Conservation (phyloP, 2,888 invertebrate species). For the Horisme vitalbata region DNA sequence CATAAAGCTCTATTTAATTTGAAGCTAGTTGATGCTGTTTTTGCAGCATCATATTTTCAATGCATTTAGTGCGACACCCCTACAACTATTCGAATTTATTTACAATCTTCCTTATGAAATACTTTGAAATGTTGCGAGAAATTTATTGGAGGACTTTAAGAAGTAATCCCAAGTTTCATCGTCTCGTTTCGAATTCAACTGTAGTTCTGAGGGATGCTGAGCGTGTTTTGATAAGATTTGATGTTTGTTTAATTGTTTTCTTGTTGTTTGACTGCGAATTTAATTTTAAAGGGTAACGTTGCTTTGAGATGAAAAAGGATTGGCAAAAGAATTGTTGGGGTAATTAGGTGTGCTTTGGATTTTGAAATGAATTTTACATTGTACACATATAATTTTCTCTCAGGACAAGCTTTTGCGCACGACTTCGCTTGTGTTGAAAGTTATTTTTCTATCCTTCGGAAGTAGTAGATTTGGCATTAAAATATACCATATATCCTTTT, state of each 20-base stretch:
- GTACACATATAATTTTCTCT: too few relatives aligned
- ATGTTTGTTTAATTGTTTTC: constrained; percentile 32
- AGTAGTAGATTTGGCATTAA: too few relatives aligned
- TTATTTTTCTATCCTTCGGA: too few relatives aligned
- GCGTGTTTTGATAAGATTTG: constrained; percentile 39
- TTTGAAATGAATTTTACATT: too few relatives aligned
- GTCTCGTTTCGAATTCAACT: constrained; percentile 39
- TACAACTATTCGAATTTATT: constrained; percentile 49
- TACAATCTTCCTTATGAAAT: constrained; percentile 71
- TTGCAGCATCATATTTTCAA: neutral
- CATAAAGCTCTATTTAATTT: too few relatives aligned
- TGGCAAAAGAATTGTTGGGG: too few relatives aligned
- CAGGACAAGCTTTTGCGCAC: too few relatives aligned
- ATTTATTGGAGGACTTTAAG: constrained; percentile 62
- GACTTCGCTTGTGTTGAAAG: too few relatives aligned
- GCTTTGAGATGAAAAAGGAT: too few relatives aligned
- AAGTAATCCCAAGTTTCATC: constrained; percentile 59
- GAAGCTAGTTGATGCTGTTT: too few relatives aligned
- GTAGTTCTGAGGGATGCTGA: constrained; percentile 30
- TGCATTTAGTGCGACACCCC: constrained; percentile 36
- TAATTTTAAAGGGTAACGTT: neutral
- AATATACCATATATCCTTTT: too few relatives aligned
- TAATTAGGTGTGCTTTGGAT: too few relatives aligned
- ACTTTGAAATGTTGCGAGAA: constrained; percentile 56
- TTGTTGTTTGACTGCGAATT: constrained; percentile 15